Evolutionary conservation across 1,140 invertebrate genomes (phyloP).

Genomic region (Ceratosolen solmsi): DNA sequence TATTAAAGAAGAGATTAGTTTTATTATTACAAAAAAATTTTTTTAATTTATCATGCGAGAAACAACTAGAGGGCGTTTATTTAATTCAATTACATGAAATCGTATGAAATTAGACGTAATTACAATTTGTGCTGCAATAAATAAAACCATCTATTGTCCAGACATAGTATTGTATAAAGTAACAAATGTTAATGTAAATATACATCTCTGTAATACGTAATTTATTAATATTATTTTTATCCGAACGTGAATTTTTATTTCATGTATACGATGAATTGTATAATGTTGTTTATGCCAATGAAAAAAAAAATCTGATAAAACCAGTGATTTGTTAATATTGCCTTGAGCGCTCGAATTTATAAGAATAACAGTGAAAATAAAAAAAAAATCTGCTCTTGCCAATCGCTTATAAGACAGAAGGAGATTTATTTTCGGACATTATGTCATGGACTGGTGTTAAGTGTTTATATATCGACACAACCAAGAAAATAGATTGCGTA

Average conservation of each 20-base stretch:
- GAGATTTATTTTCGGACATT: constrained; percentile 35
- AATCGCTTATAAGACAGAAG: neutral
- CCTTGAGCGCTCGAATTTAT: neutral
- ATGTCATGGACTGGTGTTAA: constrained; percentile 13
- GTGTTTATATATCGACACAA: constrained; percentile 12
- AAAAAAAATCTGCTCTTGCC: neutral
- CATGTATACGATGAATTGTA: neutral
- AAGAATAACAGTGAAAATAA: neutral
- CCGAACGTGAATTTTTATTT: neutral
- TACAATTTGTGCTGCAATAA: too few relatives aligned
- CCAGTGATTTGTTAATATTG: constrained; percentile 18
- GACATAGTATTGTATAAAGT: too few relatives aligned
- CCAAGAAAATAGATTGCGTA: constrained; percentile 10
- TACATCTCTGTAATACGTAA: too few relatives aligned
- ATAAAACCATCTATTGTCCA: too few relatives aligned
- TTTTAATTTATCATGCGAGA: too few relatives aligned
- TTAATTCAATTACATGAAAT: too few relatives aligned
- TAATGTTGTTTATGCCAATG: neutral
- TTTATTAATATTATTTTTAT: too few relatives aligned
- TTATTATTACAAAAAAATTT: too few relatives aligned
- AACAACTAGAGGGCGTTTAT: too few relatives aligned
- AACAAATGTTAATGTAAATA: too few relatives aligned
- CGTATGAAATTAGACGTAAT: too few relatives aligned
- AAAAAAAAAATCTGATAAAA: constrained; percentile 21
- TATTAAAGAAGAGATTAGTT: too few relatives aligned